These are phyloP conservation scores for Hypocryptadius cinnamomeus DNA, from an alignment of 2,113 vertebrate species.

Conservation along the genomic window DNA sequence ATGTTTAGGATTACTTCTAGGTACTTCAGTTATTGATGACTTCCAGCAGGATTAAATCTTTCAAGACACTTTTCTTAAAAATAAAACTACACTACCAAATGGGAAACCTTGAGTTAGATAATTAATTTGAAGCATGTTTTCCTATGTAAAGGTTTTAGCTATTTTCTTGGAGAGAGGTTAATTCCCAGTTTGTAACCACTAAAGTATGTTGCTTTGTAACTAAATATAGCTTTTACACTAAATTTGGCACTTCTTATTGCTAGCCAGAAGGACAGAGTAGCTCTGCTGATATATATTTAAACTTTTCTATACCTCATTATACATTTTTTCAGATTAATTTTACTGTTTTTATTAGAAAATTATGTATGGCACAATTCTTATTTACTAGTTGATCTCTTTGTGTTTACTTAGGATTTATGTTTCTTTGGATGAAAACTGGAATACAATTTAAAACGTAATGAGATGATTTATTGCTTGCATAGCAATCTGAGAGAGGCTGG, in stretches of 20 bases:
- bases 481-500: background rate
- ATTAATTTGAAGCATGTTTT: conserved; percentile 26
- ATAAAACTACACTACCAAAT: background rate
- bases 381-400: conserved; percentile 34
- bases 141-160: background rate
- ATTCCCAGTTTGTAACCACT: conserved; percentile 54
- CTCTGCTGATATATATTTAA: conserved; percentile 36
- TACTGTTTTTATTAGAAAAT: conserved; percentile 24
- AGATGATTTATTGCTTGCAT: background rate
- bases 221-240: conserved; percentile 60
- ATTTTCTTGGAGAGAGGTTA: conserved; percentile 51
- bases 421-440: conserved; percentile 5
- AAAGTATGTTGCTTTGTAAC: conserved; percentile 51
- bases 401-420: background rate
- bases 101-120: conserved; percentile 7
- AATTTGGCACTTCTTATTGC: conserved; percentile 52
- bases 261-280: conserved; percentile 53
- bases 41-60: background rate
- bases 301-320: conserved; percentile 30
- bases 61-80: background rate
- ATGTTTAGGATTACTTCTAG: background rate
- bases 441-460: background rate
- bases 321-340: conserved; percentile 11
- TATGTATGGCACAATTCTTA: background rate
- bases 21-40: background rate